Evolutionary conservation across 1,140 invertebrate species (phyloP).

Genomic region (Euwallacea similis): DNA sequence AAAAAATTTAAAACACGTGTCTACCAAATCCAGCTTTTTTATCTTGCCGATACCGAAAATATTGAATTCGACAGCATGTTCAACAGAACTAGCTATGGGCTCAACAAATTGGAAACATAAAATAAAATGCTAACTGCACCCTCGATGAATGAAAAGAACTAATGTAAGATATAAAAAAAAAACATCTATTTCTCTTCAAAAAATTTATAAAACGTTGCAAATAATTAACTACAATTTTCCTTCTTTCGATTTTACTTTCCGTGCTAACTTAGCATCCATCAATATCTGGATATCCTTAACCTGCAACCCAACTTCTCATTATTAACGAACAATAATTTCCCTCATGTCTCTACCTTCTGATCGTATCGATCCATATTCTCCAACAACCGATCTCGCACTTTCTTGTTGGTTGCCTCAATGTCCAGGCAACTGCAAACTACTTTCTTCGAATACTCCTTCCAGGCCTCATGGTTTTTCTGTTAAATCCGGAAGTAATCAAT

Average conservation of each 20-base stretch:
- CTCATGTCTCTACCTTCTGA: constrained; percentile 27
- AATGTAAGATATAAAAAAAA: no score
- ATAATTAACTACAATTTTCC: neutral
- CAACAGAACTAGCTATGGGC: no score
- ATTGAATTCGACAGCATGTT: no score
- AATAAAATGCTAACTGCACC: no score
- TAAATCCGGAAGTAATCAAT: neutral
- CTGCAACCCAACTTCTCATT: constrained; percentile 2
- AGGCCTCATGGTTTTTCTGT: constrained; percentile 39
- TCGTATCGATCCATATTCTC: constrained; percentile 34
- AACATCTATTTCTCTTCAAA: no score
- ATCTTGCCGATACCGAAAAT: no score
- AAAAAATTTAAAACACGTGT: no score
- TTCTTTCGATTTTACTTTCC: neutral
- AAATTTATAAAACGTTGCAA: no score
- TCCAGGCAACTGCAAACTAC: constrained; percentile 39
- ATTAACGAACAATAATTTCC: neutral
- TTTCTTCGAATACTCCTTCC: constrained; percentile 39
- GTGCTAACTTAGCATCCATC: neutral
- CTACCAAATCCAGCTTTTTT: no score
- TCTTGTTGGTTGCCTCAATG: constrained; percentile 40
- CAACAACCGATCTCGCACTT: constrained; percentile 33
- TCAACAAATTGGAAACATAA: no score
- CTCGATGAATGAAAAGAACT: no score
- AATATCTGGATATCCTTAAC: constrained; percentile 2